Evolutionary conservation across 2,113 vertebrate genomes (phyloP).

Genomic region (Tachuris rubrigastra): DNA sequence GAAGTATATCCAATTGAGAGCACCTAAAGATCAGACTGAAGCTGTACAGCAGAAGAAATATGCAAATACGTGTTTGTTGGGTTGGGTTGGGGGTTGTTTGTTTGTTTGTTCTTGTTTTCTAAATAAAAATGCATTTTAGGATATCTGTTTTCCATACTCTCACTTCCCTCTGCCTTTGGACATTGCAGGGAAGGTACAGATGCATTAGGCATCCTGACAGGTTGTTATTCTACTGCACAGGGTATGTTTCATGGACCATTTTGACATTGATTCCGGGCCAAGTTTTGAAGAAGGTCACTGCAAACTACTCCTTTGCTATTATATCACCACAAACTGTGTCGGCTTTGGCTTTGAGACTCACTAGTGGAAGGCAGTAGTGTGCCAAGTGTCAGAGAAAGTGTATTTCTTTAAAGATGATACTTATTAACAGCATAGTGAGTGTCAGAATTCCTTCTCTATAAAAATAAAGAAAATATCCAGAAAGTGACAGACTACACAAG

Average conservation of each 20-base stretch:
- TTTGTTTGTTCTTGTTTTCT: background rate
- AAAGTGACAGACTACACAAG: background rate
- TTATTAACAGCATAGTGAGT: background rate
- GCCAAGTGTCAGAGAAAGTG: background rate
- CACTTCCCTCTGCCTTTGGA: background rate
- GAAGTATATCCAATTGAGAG: background rate
- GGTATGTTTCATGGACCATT: background rate
- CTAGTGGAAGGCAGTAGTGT: background rate
- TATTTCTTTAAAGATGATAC: background rate
- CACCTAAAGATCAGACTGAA: background rate
- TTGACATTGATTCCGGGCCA: background rate
- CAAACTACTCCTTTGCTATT: background rate
- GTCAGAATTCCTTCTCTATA: background rate
- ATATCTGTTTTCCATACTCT: background rate
- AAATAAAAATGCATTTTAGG: background rate
- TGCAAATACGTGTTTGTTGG: background rate
- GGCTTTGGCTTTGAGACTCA: background rate
- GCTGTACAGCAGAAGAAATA: background rate
- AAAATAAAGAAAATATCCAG: background rate
- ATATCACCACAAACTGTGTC: background rate
- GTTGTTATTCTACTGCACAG: background rate
- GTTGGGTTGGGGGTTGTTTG: background rate
- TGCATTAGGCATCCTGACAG: background rate
- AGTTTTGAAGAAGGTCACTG: slow-evolving; percentile 2
- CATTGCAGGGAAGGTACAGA: background rate